Evolutionary conservation across 2,797 vertebrate genomes (phyloP).

Genomic region (Luscinia luscinia): DNA sequence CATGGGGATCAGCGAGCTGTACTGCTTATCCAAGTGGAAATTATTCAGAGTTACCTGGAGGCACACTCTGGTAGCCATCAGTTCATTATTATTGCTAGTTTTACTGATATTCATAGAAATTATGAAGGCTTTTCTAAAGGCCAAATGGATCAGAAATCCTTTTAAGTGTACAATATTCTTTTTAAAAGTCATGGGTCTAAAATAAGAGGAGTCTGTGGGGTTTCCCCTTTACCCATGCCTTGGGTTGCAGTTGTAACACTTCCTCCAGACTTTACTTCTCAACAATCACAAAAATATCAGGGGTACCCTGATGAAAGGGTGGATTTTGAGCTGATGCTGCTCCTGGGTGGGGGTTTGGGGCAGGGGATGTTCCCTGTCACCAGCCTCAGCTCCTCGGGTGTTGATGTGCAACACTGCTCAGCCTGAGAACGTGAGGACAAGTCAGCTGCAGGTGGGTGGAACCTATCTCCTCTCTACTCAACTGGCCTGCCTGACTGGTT

Average conservation of each 20-base stretch:
- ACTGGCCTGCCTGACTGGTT: constrained; percentile 37
- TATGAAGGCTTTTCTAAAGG: background rate
- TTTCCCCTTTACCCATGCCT: background rate
- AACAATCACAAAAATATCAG: accelerated
- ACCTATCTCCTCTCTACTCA: background rate
- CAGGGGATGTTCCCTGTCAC: background rate
- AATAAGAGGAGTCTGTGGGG: background rate
- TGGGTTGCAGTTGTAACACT: background rate
- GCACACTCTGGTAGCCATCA: background rate
- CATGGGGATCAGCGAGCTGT: background rate
- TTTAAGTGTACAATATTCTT: background rate
- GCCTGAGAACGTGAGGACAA: constrained; percentile 49
- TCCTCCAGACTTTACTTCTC: background rate
- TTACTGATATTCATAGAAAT: background rate
- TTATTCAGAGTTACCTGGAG: background rate
- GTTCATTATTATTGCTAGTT: background rate
- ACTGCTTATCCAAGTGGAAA: background rate
- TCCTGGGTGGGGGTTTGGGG: background rate
- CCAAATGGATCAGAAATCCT: background rate
- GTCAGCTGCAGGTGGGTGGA: constrained; percentile 61
- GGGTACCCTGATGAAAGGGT: accelerated
- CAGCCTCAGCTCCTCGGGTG: background rate
- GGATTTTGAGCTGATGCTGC: background rate
- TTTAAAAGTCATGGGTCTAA: background rate
- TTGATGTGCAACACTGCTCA: background rate